phyloP scores from a whole-genome alignment of 2,797 vertebrate species.

The Neomorphus geoffroyi region DNA sequence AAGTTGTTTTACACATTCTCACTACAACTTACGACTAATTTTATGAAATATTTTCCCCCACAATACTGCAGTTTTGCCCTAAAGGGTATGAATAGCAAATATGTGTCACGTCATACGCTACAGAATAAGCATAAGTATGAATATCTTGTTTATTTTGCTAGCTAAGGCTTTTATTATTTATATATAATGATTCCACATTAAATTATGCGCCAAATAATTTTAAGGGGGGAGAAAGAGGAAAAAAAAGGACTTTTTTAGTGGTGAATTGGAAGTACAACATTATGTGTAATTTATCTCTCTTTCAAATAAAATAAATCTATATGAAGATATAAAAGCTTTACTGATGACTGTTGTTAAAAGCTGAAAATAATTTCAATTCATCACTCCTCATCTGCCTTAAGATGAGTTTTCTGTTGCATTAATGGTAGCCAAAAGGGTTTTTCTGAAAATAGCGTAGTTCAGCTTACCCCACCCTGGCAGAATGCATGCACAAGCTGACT shows the following conservation, averaged over 20 bases:
- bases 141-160: background rate
- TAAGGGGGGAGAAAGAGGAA: background rate
- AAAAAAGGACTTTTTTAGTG: background rate
- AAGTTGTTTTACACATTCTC: background rate
- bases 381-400: slow-evolving; percentile 7
- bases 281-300: slow-evolving; percentile 20
- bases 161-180: background rate
- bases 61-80: background rate
- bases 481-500: background rate
- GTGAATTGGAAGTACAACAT: background rate
- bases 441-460: background rate
- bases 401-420: slow-evolving; percentile 9
- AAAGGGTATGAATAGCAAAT: background rate
- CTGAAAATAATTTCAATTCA: slow-evolving; percentile 11
- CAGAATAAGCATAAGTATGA: background rate
- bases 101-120: background rate
- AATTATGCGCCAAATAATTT: background rate
- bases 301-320: background rate
- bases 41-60: background rate
- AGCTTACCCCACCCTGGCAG: background rate
- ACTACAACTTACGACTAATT: background rate
- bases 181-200: background rate
- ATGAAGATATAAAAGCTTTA: slow-evolving; percentile 7
- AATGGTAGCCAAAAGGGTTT: slow-evolving; percentile 15
- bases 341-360: slow-evolving; percentile 1